Conservation (phyloP, 1,140 invertebrate species). For the Mercenaria mercenaria region DNA sequence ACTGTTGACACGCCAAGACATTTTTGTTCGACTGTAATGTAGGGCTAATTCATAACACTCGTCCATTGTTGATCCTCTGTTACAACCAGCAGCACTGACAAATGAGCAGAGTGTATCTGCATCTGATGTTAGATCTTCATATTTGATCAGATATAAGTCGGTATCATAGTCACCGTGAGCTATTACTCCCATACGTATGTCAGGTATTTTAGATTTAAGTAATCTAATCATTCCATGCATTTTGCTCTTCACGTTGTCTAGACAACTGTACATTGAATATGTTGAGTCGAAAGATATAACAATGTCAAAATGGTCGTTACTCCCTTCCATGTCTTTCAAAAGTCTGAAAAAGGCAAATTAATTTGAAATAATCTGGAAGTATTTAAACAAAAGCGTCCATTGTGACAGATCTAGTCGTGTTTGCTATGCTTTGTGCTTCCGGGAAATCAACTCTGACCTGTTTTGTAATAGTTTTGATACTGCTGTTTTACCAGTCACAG, state of each 20-base stretch:
- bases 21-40: not conserved
- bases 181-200: not conserved
- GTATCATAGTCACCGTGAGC: constrained; percentile 12
- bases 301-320: too few relatives aligned
- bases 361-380: too few relatives aligned
- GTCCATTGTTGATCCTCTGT: not conserved
- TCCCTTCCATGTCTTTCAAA: too few relatives aligned
- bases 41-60: not conserved
- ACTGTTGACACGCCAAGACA: not conserved
- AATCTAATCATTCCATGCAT: constrained; percentile 55
- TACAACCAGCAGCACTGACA: not conserved
- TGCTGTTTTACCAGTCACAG: too few relatives aligned
- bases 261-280: not conserved
- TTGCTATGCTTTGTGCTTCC: too few relatives aligned
- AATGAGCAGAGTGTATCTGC: not conserved
- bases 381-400: too few relatives aligned
- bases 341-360: too few relatives aligned
- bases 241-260: not conserved
- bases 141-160: not conserved
- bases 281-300: constrained; percentile 28
- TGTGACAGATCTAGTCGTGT: too few relatives aligned
- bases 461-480: too few relatives aligned
- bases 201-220: constrained; percentile 16
- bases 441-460: too few relatives aligned
- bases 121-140: not conserved